These are phyloP conservation scores for Gephyroberyx darwinii DNA, from an alignment of 2,797 vertebrate genomes.

Conservation along the genomic window DNA sequence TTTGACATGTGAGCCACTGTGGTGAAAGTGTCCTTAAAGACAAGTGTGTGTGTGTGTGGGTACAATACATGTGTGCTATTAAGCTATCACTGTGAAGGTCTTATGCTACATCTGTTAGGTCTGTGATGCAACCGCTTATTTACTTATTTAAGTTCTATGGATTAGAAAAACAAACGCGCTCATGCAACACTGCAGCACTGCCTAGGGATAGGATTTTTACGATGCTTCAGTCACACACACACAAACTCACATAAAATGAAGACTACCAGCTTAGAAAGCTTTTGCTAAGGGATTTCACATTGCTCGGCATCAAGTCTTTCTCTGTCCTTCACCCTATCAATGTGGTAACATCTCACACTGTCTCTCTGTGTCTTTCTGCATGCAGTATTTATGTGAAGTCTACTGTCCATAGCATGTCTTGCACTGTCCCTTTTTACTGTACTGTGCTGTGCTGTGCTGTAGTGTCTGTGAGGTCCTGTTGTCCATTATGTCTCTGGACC, in stretches of 20 bases:
- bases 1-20: conserved; percentile 9
- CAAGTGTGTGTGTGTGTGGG: conserved; percentile 24
- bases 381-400: not conserved
- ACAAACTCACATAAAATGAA: conserved; percentile 1
- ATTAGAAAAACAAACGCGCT: conserved; percentile 50
- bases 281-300: conserved; percentile 19
- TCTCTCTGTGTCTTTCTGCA: not conserved
- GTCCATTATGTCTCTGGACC: not conserved
- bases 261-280: conserved; percentile 12
- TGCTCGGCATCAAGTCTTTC: not conserved
- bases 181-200: conserved; percentile 13
- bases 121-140: conserved; percentile 34
- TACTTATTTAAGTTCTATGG: conserved; percentile 56
- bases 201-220: conserved; percentile 25
- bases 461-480: not conserved
- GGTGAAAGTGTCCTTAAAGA: conserved; percentile 29
- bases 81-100: conserved; percentile 20
- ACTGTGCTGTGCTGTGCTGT: not conserved
- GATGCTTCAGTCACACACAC: conserved; percentile 25
- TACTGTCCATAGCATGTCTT: not conserved
- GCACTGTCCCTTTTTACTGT: too few species aligned
- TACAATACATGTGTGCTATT: conserved; percentile 11
- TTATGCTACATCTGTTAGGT: conserved; percentile 22
- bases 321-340: not conserved
- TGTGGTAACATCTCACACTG: conserved; percentile 8